Percentiles rank a stretch among this genome's conserved stretches.
Evolutionary conservation across 2,888 invertebrate species (phyloP).

Genomic region (Hyposoter didymator): DNA sequence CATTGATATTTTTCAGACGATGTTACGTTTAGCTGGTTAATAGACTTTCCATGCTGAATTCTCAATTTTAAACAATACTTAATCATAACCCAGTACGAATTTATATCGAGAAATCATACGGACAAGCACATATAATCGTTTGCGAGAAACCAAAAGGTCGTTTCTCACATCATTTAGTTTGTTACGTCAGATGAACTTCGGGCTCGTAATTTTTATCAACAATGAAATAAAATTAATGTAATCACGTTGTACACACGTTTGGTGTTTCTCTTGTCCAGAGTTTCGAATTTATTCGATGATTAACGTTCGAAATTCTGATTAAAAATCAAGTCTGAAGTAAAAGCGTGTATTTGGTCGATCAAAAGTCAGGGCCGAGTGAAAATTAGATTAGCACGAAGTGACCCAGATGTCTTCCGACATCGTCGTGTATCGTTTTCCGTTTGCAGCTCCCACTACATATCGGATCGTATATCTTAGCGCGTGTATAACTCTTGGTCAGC

Average conservation of each 20-base stretch:
- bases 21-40: constrained; percentile 34
- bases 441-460: constrained; percentile 36
- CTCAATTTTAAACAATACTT: background rate
- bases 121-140: too few relatives aligned
- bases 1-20: constrained; percentile 51
- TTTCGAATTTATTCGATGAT: background rate
- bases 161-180: constrained; percentile 2
- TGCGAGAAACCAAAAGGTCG: background rate
- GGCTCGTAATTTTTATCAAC: background rate
- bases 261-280: background rate
- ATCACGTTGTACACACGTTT: background rate
- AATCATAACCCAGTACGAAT: background rate
- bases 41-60: background rate
- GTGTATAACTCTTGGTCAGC: constrained; percentile 50
- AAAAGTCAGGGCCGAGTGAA: background rate
- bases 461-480: constrained; percentile 25
- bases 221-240: background rate
- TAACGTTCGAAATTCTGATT: background rate
- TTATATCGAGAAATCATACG: background rate
- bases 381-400: background rate
- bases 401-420: background rate
- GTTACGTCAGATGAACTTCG: background rate
- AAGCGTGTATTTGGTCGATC: background rate
- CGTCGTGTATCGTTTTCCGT: constrained; percentile 3
- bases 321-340: background rate